Base-by-base conservation (phyloP, 1,140 invertebrate genomes). In the Helicoverpa zea region DNA sequence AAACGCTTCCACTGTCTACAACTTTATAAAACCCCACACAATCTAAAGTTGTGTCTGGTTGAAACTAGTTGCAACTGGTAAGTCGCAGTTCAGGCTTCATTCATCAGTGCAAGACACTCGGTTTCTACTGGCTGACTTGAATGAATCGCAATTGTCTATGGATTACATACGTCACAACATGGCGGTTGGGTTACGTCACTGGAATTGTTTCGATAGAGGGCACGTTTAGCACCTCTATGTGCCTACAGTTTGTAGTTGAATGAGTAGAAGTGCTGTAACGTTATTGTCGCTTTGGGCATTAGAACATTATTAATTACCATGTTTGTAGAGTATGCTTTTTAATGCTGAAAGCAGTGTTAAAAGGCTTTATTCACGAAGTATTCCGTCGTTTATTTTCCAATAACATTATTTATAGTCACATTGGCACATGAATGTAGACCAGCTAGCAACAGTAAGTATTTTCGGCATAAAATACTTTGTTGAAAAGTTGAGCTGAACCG, bases 101-200 rank as follows among this genome's bases (percentile, higher is more conserved):
- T 68, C 64, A 68, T 68, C 43, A 68, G 16, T 49, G 35, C 43
- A 68, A 43, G 43, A 68, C 64, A 68, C 35, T 68, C 64, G 64
- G 64, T 68, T 68, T 16, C 43, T 49, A 49, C n/a, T 43, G 64
- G 64, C 49, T 68, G 64, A 68, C 64, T 68, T 68, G 64, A 68
- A 68, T 68, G 64, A 68, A 68, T 68, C 64, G 43, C 11, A 18
- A 16, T 68, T 68, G 43, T 68, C 64, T 68, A 68, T 68, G 64
- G 64, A 3, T 18, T 43, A 61, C 58, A 61, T 30, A 61, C 64
- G 43, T 68, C 64, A 68, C 58, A 68, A 68, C 43, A 68, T 68
- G 64, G 64, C 43, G 11, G 64, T 12, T 43, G 18, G 11, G 64
- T 12, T 43, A 49, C 43, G 64, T 68, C 43, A 68, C 10, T 68